phyloP scores from a whole-genome alignment of 2,113 vertebrate species.

The Gyps fulvus region DNA sequence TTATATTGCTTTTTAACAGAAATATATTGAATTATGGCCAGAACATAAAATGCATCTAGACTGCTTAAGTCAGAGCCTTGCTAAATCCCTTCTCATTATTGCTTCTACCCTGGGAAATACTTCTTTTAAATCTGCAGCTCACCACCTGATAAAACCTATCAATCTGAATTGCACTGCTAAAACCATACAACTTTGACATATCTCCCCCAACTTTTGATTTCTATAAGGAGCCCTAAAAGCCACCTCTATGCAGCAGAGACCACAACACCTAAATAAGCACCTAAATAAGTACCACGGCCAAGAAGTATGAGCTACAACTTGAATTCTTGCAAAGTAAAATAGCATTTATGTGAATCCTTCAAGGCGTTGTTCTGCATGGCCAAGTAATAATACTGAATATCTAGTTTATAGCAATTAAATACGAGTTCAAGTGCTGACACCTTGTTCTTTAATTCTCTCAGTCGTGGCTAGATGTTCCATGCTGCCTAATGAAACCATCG shows the following conservation, averaged over 20 bases:
- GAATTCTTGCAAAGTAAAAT: neutral
- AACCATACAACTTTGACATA: neutral
- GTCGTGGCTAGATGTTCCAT: neutral
- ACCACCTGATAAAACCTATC: neutral
- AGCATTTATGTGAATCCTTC: neutral
- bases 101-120: neutral
- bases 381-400: neutral
- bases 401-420: neutral
- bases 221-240: neutral
- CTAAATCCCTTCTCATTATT: neutral
- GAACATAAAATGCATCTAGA: neutral
- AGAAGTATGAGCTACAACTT: neutral
- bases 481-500: neutral
- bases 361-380: fast-evolving
- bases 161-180: neutral
- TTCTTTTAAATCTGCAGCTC: neutral
- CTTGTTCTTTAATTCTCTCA: neutral
- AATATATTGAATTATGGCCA: neutral
- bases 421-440: fast-evolving
- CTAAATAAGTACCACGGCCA: neutral
- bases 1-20: neutral
- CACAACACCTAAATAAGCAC: neutral
- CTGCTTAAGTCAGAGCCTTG: neutral
- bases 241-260: neutral
- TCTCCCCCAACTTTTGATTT: fast-evolving